Percentiles rank a stretch among this genome's conserved stretches.
These are phyloP conservation scores for Bellardia pandia DNA, from an alignment of 2,888 invertebrate genomes.

Conservation along the genomic window DNA sequence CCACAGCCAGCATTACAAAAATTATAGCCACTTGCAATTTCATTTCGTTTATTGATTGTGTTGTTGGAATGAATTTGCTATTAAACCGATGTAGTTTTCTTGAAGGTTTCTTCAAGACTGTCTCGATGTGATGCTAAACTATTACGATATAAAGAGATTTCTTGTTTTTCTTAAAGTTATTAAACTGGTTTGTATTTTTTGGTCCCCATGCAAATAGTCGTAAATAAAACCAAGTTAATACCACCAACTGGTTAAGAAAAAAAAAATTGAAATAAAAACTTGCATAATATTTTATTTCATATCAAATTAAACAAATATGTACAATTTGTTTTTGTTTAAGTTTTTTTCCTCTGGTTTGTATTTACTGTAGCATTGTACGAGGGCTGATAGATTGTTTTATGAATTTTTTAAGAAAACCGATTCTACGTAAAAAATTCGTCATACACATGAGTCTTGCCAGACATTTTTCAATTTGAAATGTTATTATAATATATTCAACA, in stretches of 20 bases:
- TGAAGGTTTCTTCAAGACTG: slow-evolving; percentile 59
- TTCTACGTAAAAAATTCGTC: no score
- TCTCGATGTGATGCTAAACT: slow-evolving; percentile 30
- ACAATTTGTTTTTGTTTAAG: slow-evolving; percentile 15
- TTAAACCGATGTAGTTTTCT: slow-evolving; percentile 57
- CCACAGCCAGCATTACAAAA: slow-evolving; percentile 76
- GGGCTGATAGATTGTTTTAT: neutral
- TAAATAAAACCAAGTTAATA: slow-evolving; percentile 20
- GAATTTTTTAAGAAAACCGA: no score
- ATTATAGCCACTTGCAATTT: slow-evolving; percentile 77
- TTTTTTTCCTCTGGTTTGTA: neutral
- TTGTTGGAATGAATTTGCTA: neutral
- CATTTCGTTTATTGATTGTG: slow-evolving; percentile 73
- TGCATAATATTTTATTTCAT: slow-evolving; percentile 63
- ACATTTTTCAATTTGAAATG: no score
- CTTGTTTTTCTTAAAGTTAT: slow-evolving; percentile 49
- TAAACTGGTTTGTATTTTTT: slow-evolving; percentile 62
- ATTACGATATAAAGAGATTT: slow-evolving; percentile 62
- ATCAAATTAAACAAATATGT: slow-evolving; percentile 21
- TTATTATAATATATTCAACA: no score
- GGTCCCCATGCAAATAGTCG: slow-evolving; percentile 44
- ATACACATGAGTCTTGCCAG: no score
- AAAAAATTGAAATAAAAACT: slow-evolving; percentile 25
- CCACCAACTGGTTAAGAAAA: slow-evolving; percentile 53
- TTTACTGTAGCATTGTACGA: neutral